Evolutionary conservation across 2,113 vertebrate species (phyloP), one percentile per base, ranked within the genome.

Genomic region (Poicephalus meyeri): DNA sequence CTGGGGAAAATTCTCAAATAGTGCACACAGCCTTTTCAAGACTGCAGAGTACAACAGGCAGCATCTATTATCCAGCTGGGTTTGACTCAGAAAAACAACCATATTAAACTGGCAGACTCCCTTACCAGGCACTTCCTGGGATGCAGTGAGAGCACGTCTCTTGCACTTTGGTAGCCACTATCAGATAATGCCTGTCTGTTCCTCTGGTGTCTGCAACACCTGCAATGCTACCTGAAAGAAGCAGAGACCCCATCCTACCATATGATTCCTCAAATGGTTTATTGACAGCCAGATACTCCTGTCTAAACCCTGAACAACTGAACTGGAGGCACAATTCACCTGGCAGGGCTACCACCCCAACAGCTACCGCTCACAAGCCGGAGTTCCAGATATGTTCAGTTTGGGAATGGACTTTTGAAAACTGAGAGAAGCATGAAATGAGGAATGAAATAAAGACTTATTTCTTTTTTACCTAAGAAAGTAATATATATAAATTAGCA

Each of bases 371-470:
- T 14, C 55, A 42, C 26, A 14, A 63, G 41, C 42, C 60, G 18
- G 24, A 53, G 25, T 29, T 29, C 49, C 53, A 50, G 33, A 11
- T 74, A 41, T 35, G 33, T 15, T 58, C 56, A 35, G 16, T 76
- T 88, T 69, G 16, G 28, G 37, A 89, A 80, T 8, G 46, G 60
- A 35, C n/a, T n/a, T 86, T 46, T 80, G 50, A 74, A 89, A 89
- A 66, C 6, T 28, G n/a, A 82, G 50, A 68, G 28, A 56, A 69
- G 26, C 44, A 69, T 28, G 7, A 87, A 29, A 77, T 33, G 17
- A 86, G 19, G n/a, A 81, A 39, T 60, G 55, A 90, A 94, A 84
- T 23, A 77, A 83, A 81, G 17, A 84, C 8, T 71, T 56, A n/a
- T n/a, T 88, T 74, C 46, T 94, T 81, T 53, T 65, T 77, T 46